A percentile compares a stretch with the other conserved stretches of the same genome.
Evolutionary conservation across 2,113 vertebrate genomes (phyloP).

Genomic region (Vombatus ursinus): DNA sequence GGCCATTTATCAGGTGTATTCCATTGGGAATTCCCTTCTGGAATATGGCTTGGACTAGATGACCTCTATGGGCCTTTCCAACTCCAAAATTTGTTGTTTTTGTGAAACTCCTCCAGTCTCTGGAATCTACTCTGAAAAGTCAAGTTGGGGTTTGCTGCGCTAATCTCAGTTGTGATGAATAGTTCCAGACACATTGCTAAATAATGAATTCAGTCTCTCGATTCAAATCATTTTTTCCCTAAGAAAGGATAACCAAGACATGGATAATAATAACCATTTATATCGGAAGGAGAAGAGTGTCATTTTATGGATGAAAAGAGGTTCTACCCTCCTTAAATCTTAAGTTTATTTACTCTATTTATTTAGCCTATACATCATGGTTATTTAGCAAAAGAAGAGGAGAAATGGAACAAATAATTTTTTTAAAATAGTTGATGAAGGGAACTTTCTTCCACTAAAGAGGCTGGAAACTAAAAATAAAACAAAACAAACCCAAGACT

Average conservation of each 20-base stretch:
- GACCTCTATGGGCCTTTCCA: not conserved
- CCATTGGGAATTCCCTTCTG: not conserved
- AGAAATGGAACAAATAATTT: not conserved
- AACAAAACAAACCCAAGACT: not conserved
- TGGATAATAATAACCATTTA: slow-evolving; percentile 11
- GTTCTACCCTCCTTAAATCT: slow-evolving; percentile 1
- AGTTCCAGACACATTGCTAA: not conserved
- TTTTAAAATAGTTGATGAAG: not conserved
- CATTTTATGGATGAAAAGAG: slow-evolving; percentile 8
- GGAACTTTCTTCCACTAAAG: slow-evolving; percentile 8
- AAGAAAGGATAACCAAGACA: slow-evolving; percentile 13
- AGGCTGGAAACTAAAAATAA: not conserved
- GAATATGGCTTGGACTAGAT: not conserved
- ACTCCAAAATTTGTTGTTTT: not conserved
- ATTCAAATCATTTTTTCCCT: slow-evolving; percentile 1
- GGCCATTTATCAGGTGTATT: not conserved
- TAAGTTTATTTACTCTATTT: not conserved
- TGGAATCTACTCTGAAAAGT: slow-evolving; percentile 12
- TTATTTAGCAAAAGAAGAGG: not conserved
- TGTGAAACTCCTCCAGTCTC: not conserved
- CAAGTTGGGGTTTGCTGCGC: not conserved
- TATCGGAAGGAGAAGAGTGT: not conserved
- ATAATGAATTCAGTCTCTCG: not conserved
- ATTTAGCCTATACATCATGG: not conserved
- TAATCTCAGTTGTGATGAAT: not conserved